phyloP scores from a whole-genome alignment of 2,888 invertebrate genomes.

The Cyclophora punctaria region DNA sequence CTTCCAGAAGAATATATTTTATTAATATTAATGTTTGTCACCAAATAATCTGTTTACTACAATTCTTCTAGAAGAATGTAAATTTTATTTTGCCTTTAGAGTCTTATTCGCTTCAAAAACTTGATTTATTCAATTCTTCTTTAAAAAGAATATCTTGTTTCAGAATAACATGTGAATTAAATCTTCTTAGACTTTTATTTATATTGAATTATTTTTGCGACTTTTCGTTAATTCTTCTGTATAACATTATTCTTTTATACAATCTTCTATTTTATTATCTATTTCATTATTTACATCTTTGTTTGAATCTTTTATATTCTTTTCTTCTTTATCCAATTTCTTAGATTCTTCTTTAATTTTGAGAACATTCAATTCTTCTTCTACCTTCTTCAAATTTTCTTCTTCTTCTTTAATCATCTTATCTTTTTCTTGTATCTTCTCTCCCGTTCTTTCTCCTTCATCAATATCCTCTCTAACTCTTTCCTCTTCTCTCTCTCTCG shows the following conservation, averaged over 20 bases:
- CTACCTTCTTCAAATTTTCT: neutral
- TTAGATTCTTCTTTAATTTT: neutral
- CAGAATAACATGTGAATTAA: too few species aligned
- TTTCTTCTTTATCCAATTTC: neutral
- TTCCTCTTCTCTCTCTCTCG: conserved; percentile 16
- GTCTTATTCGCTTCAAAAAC: too few species aligned
- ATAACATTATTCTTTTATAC: neutral
- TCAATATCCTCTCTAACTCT: conserved; percentile 7
- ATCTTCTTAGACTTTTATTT: too few species aligned
- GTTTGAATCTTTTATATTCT: neutral
- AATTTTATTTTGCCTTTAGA: too few species aligned
- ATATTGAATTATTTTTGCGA: too few species aligned
- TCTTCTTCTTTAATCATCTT: neutral
- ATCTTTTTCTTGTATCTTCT: neutral
- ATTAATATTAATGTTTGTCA: too few species aligned
- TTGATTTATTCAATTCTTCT: too few species aligned
- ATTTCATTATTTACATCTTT: neutral
- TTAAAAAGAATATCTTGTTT: too few species aligned
- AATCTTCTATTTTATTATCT: neutral
- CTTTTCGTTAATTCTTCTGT: neutral
- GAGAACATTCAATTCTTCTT: neutral
- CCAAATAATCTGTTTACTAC: too few species aligned
- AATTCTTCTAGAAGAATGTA: too few species aligned
- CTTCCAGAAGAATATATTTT: too few species aligned
- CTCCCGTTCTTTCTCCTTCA: conserved; percentile 3